phyloP scores from a whole-genome alignment of 2,113 vertebrate genomes.

The pig (Sus scrofa) region DNA sequence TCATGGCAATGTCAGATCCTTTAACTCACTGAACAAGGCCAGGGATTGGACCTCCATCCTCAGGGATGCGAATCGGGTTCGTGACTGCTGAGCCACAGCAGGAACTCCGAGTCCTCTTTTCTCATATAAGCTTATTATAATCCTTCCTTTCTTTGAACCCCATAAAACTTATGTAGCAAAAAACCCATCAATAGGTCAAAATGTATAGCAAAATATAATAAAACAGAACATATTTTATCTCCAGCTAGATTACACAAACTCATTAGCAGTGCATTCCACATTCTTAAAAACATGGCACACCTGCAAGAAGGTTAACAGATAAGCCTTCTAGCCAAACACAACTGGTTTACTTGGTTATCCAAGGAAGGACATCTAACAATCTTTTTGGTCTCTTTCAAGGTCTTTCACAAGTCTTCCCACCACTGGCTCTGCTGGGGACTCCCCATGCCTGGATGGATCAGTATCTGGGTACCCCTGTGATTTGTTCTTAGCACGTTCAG shows the following conservation, averaged over 20 bases:
- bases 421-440: background rate
- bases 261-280: background rate
- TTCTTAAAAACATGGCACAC: background rate
- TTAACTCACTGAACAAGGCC: too few relatives aligned
- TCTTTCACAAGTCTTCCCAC: background rate
- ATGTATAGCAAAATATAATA: background rate
- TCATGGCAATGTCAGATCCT: too few relatives aligned
- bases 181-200: too few relatives aligned
- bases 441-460: background rate
- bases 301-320: background rate
- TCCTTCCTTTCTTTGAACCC: background rate
- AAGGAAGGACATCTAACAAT: background rate
- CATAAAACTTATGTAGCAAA: background rate
- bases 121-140: background rate
- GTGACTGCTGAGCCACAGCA: too few relatives aligned
- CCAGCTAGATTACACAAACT: background rate
- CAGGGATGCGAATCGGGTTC: too few relatives aligned
- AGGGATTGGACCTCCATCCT: too few relatives aligned
- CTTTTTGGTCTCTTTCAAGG: background rate
- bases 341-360: background rate
- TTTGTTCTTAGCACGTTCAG: accelerated
- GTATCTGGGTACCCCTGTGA: background rate
- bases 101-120: background rate
- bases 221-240: background rate
- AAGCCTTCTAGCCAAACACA: background rate